Percentiles rank a stretch among this genome's conserved stretches.
phyloP scores from a whole-genome alignment of 92 coral and sea anemone genomes.

The Paramuricea clavata region DNA sequence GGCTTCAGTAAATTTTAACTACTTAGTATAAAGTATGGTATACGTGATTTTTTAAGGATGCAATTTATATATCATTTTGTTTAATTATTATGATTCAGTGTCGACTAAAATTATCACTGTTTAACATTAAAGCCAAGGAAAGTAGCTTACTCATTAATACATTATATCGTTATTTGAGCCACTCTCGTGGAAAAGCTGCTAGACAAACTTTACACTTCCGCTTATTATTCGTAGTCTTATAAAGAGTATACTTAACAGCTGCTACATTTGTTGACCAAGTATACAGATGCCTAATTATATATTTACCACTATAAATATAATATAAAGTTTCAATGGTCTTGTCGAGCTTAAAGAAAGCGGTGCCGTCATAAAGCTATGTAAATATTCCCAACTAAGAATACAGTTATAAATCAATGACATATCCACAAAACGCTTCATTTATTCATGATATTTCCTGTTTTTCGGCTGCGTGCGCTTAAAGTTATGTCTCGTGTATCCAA shows the following conservation, averaged over 20 bases:
- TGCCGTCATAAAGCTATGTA: not conserved
- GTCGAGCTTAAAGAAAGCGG: not conserved
- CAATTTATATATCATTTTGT: too few relatives aligned
- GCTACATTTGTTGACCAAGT: not conserved
- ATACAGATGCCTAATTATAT: not conserved
- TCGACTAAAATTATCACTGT: too few relatives aligned
- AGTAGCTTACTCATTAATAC: not conserved
- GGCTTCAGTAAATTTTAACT: too few relatives aligned
- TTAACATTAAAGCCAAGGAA: too few relatives aligned
- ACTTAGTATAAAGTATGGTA: too few relatives aligned
- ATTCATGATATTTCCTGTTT: conserved; percentile 39
- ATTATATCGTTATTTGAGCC: too few relatives aligned
- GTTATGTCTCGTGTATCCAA: not conserved
- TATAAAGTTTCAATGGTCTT: not conserved
- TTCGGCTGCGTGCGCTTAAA: not conserved
- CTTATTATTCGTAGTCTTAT: not conserved
- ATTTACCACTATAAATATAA: not conserved
- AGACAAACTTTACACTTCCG: not conserved
- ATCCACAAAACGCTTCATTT: not conserved
- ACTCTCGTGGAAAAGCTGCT: too few relatives aligned
- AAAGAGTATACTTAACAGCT: not conserved
- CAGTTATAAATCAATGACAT: conserved; percentile 25
- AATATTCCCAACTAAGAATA: not conserved
- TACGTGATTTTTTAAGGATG: too few relatives aligned
- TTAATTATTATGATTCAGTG: too few relatives aligned